These are phyloP conservation scores for Spongilla lacustris DNA, from an alignment of 37 sponge, comb jelly and placozoan genomes.

Conservation along the genomic window DNA sequence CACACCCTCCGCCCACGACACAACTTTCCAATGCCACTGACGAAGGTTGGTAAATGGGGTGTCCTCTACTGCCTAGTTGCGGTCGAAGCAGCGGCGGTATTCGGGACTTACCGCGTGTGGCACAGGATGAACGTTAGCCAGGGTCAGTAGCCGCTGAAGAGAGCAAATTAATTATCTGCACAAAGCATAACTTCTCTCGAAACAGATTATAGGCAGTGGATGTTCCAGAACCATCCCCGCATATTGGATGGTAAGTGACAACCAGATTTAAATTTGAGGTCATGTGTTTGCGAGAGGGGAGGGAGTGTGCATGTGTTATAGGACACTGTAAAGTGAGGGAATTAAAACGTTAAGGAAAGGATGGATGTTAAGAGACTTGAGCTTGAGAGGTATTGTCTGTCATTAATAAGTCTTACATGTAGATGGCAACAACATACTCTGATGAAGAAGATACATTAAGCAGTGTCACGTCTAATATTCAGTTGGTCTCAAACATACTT, in stretches of 20 bases:
- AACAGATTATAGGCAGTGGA: conserved; percentile 56
- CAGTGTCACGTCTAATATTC: too few relatives aligned
- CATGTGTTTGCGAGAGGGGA: too few relatives aligned
- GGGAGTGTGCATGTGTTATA: too few relatives aligned
- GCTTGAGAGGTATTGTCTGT: too few relatives aligned
- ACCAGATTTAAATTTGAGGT: background rate
- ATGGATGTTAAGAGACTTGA: too few relatives aligned
- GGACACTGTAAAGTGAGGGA: too few relatives aligned
- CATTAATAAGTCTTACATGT: too few relatives aligned
- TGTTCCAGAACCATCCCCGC: conserved; percentile 47
- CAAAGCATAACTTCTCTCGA: background rate
- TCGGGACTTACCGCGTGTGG: conserved; percentile 53
- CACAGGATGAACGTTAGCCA: conserved; percentile 62
- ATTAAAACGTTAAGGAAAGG: too few relatives aligned
- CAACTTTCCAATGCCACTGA: conserved; percentile 58
- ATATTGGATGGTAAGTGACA: background rate
- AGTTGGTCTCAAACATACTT: background rate
- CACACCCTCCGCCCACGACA: conserved; percentile 2
- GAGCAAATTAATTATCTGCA: background rate
- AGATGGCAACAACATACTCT: too few relatives aligned
- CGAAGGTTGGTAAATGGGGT: conserved; percentile 53
- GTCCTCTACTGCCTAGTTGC: conserved; percentile 49
- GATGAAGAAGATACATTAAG: too few relatives aligned
- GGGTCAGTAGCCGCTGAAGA: conserved; percentile 33
- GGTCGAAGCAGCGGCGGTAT: conserved; percentile 37